Percentiles rank a stretch among this genome's conserved stretches.
phyloP scores from a whole-genome alignment of 2,113 vertebrate genomes.

The Spermophilus dauricus region DNA sequence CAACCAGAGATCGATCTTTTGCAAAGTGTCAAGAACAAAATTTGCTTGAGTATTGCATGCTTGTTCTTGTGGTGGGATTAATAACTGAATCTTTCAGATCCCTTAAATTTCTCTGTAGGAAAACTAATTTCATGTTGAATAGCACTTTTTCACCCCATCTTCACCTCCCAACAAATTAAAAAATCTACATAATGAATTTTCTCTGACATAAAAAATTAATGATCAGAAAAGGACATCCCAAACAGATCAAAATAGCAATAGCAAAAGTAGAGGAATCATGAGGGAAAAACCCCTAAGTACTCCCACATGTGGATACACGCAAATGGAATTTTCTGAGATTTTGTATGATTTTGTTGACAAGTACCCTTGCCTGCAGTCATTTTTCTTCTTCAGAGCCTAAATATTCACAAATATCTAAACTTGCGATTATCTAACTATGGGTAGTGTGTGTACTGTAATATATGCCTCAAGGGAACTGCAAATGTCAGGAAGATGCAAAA shows the following conservation, averaged over 20 bases:
- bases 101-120: background rate
- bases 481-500: slow-evolving; percentile 87
- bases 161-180: background rate
- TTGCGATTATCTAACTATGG: slow-evolving; percentile 86
- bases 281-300: background rate
- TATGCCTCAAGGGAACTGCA: slow-evolving; percentile 84
- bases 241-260: background rate
- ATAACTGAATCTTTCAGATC: background rate
- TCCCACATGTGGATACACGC: background rate
- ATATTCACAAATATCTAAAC: slow-evolving; percentile 83
- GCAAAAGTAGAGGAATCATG: background rate
- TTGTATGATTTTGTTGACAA: slow-evolving; percentile 62
- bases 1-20: background rate
- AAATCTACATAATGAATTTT: background rate
- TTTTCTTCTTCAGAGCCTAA: slow-evolving; percentile 71
- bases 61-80: background rate
- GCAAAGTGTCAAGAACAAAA: background rate
- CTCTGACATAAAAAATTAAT: background rate
- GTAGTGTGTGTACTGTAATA: slow-evolving; percentile 79
- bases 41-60: background rate
- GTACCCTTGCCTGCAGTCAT: slow-evolving; percentile 65
- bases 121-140: background rate
- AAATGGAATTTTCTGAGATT: slow-evolving; percentile 32
- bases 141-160: background rate
- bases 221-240: background rate